A percentile compares a stretch with the other conserved stretches of the same genome.
phyloP scores from a whole-genome alignment of 1,140 invertebrate genomes.

The Melipona quadrifasciata region DNA sequence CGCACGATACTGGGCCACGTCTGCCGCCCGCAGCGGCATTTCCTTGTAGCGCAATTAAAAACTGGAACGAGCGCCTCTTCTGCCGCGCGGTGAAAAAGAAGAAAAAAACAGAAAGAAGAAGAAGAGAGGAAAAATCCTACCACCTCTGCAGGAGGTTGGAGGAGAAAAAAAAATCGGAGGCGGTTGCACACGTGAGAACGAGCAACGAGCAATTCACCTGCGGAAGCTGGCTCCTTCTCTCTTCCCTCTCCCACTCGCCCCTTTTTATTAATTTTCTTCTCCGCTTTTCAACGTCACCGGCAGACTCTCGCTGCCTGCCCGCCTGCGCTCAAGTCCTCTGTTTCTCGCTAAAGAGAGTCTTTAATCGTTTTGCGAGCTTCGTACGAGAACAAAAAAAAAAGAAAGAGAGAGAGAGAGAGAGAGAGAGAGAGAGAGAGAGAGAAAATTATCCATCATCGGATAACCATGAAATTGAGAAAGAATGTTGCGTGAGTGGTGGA shows the following conservation, averaged over 20 bases:
- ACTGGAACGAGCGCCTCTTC: constrained; percentile 55
- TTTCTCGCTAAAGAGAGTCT: not conserved
- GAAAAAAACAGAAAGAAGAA: not conserved
- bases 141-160: not conserved
- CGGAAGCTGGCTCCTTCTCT: not conserved
- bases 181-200: constrained; percentile 40
- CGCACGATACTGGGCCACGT: constrained; percentile 50
- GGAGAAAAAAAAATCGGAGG: not conserved
- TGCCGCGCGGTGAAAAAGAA: not conserved
- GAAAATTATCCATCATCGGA: not conserved
- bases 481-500: no score
- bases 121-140: not conserved
- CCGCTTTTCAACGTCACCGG: constrained; percentile 1
- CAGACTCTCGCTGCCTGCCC: not conserved
- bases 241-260: not conserved
- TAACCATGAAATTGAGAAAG: not conserved
- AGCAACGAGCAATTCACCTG: not conserved
- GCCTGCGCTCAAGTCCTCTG: no score
- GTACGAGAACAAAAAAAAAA: no score
- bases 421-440: no score
- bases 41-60: constrained; percentile 68
- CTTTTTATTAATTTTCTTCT: constrained; percentile 29
- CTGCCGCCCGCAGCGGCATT: constrained; percentile 55
- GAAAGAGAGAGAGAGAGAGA: no score
- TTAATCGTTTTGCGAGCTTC: not conserved